Evolutionary conservation across 2,797 vertebrate genomes (phyloP).

Genomic region (Carapus acus): DNA sequence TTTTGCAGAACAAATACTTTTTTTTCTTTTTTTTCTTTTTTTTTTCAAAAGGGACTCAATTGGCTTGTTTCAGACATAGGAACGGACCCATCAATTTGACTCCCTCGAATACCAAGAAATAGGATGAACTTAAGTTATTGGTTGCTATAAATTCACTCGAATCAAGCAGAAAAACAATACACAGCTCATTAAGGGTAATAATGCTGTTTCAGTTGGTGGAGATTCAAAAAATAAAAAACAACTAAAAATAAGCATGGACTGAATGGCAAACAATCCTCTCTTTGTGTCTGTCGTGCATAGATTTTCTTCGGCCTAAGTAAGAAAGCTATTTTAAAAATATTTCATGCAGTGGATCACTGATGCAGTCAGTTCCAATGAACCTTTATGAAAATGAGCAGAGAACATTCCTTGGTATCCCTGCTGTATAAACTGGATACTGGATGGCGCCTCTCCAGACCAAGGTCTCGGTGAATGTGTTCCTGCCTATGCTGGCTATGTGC

Average conservation of each 20-base stretch:
- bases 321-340: slow-evolving; percentile 26
- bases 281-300: slow-evolving; percentile 16
- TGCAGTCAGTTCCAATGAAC: slow-evolving; percentile 57
- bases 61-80: too few relatives aligned
- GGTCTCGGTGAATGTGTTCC: slow-evolving; percentile 41
- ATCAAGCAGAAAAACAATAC: too few relatives aligned
- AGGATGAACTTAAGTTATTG: neutral
- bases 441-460: slow-evolving; percentile 49
- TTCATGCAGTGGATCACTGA: slow-evolving; percentile 48
- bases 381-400: slow-evolving; percentile 64
- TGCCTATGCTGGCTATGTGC: slow-evolving; percentile 42
- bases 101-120: neutral
- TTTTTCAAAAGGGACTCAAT: slow-evolving; percentile 1
- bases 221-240: slow-evolving; percentile 9
- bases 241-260: slow-evolving; percentile 19
- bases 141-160: neutral
- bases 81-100: neutral
- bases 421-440: slow-evolving; percentile 55
- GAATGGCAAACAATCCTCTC: slow-evolving; percentile 19
- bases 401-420: slow-evolving; percentile 60
- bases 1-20: slow-evolving; percentile 10
- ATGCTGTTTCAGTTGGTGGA: too few relatives aligned
- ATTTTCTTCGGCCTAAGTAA: slow-evolving; percentile 15
- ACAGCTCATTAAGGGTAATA: too few relatives aligned
- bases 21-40: slow-evolving; percentile 4